Conservation (phyloP, 2,113 vertebrate genomes). For the Alosa alosa region DNA sequence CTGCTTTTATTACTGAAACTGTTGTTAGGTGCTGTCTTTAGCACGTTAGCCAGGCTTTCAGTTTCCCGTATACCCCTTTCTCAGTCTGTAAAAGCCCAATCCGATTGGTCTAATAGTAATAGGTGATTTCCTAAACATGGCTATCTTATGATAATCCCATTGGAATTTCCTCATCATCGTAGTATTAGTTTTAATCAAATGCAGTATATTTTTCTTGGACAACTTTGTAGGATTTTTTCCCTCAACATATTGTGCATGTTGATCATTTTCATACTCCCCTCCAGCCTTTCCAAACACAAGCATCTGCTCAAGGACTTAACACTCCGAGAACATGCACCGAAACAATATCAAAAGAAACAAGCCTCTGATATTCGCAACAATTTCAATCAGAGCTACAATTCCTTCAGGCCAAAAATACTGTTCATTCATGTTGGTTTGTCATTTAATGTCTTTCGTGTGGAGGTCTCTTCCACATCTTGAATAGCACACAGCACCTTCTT, state of each 20-base stretch:
- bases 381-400: conserved; percentile 12
- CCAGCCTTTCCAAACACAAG: not conserved
- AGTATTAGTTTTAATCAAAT: conserved; percentile 25
- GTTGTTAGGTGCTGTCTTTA: not conserved
- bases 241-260: not conserved
- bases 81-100: not conserved
- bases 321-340: not conserved
- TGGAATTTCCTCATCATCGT: conserved; percentile 19
- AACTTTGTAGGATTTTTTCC: not conserved
- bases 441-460: not conserved
- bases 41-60: not conserved
- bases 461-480: conserved; percentile 11
- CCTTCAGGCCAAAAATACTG: not conserved
- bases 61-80: not conserved
- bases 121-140: not conserved
- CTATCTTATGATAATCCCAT: not conserved
- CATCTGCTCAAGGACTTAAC: conserved; percentile 5
- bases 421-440: not conserved
- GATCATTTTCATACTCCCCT: conserved; percentile 12
- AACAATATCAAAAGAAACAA: conserved; percentile 8
- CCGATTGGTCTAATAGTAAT: not conserved
- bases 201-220: conserved; percentile 23
- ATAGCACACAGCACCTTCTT: not conserved
- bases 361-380: not conserved
- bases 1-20: not conserved